A percentile compares a stretch with the other conserved stretches of the same genome.
phyloP scores from a whole-genome alignment of 2,797 vertebrate genomes.

The Phoebastria nigripes region DNA sequence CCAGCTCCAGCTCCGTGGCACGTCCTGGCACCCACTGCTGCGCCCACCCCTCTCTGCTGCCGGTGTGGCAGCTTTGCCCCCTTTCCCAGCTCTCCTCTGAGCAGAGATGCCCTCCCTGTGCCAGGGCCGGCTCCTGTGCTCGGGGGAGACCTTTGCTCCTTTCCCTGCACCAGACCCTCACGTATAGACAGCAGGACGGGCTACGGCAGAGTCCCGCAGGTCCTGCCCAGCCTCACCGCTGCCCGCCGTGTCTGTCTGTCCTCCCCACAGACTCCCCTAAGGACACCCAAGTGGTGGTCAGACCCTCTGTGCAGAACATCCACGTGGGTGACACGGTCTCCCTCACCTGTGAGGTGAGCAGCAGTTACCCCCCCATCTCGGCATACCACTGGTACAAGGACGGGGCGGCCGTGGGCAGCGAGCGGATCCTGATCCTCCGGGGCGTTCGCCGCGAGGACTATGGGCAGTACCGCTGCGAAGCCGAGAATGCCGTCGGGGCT shows the following conservation, averaged over 20 bases:
- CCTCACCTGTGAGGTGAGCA: constrained; percentile 63
- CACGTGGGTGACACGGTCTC: constrained; percentile 41
- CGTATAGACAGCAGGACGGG: rapidly evolving
- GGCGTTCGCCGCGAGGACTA: constrained; percentile 15
- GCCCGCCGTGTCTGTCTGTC: rapidly evolving
- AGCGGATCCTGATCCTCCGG: constrained; percentile 2
- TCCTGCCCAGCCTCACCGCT: not conserved
- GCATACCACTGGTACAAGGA: constrained; percentile 68
- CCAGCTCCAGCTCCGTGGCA: not conserved
- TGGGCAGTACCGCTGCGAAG: constrained; percentile 66
- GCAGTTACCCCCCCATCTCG: constrained; percentile 56
- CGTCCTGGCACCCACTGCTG: not conserved
- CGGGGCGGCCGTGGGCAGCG: not conserved
- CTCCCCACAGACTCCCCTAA: constrained; percentile 64
- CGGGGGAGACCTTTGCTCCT: not conserved
- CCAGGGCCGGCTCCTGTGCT: not conserved
- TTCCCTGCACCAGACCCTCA: not conserved
- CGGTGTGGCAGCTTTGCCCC: not conserved
- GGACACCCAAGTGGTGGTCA: not conserved
- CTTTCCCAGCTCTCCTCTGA: too few relatives aligned
- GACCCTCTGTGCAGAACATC: constrained; percentile 46
- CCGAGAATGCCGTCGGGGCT: constrained; percentile 29
- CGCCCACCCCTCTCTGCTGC: not conserved
- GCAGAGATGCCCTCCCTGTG: too few relatives aligned
- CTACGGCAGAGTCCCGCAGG: rapidly evolving